These are phyloP conservation scores for Syritta pipiens DNA, from an alignment of 2,888 invertebrate genomes.

Conservation along the genomic window DNA sequence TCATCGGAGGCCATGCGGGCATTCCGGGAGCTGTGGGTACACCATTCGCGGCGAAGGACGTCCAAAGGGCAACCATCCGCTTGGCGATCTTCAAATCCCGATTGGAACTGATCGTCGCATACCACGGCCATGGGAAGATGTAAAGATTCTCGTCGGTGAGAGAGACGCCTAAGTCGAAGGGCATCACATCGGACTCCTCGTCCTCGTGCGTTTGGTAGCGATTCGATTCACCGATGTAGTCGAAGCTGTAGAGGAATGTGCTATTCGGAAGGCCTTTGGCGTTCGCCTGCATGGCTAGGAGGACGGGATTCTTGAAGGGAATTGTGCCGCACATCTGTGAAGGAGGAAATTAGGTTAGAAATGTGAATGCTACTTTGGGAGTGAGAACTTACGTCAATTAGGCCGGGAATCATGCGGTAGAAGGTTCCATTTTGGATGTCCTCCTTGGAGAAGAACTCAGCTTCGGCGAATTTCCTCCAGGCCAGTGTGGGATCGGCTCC, in stretches of 20 bases:
- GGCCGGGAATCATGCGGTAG: slow-evolving; percentile 78
- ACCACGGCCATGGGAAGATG: slow-evolving; percentile 80
- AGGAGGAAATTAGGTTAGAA: neutral
- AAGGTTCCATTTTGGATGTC: slow-evolving; percentile 79
- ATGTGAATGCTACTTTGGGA: neutral
- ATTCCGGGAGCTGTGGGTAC: slow-evolving; percentile 74
- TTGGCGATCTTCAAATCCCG: slow-evolving; percentile 78
- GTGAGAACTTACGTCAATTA: slow-evolving; percentile 79
- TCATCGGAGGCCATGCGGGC: slow-evolving; percentile 76
- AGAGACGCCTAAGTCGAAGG: slow-evolving; percentile 81
- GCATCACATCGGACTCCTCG: slow-evolving; percentile 74
- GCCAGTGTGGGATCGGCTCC: slow-evolving; percentile 75
- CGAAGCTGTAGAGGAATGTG: slow-evolving; percentile 80
- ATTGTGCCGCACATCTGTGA: slow-evolving; percentile 80
- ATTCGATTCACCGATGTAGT: slow-evolving; percentile 79
- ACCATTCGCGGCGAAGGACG: slow-evolving; percentile 77
- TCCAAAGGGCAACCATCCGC: slow-evolving; percentile 79
- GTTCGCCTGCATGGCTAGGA: slow-evolving; percentile 78
- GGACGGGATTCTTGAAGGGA: slow-evolving; percentile 80
- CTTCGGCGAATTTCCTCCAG: slow-evolving; percentile 75
- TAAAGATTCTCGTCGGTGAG: slow-evolving; percentile 83
- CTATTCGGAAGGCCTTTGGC: slow-evolving; percentile 76
- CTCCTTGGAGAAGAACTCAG: slow-evolving; percentile 73
- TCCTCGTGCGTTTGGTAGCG: slow-evolving; percentile 78
- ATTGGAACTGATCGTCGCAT: slow-evolving; percentile 74